Percentiles rank a stretch among this genome's conserved stretches.
Conservation (phyloP, 2,888 invertebrate species). For the Melanotus villosus region DNA sequence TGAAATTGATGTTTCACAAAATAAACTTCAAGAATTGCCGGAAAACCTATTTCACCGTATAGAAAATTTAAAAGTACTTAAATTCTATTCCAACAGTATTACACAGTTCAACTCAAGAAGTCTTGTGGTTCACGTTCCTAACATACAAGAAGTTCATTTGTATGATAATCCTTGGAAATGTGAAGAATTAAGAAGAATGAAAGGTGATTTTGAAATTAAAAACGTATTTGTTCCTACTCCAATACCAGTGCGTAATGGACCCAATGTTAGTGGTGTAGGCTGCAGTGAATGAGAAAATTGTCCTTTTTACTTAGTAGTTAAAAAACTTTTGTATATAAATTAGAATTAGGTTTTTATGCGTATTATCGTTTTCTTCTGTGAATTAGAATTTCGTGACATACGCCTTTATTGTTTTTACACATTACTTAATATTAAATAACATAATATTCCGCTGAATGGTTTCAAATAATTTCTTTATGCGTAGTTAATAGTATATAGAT, state of each 20-base stretch:
- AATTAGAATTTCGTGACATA: too few relatives aligned
- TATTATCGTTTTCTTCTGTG: too few relatives aligned
- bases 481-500: too few relatives aligned
- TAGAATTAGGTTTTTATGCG: too few relatives aligned
- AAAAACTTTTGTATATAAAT: too few relatives aligned
- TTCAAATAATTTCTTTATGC: too few relatives aligned
- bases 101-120: background rate
- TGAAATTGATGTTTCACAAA: background rate
- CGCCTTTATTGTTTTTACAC: too few relatives aligned
- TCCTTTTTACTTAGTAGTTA: too few relatives aligned
- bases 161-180: constrained; percentile 18
- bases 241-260: background rate
- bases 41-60: constrained; percentile 10
- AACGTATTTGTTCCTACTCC: background rate
- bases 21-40: background rate
- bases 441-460: too few relatives aligned
- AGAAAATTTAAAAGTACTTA: constrained; percentile 3
- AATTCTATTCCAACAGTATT: background rate
- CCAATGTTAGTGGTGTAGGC: constrained; percentile 15
- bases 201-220: constrained; percentile 14
- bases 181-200: background rate
- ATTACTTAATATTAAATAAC: too few relatives aligned
- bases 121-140: background rate
- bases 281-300: constrained; percentile 15
- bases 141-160: background rate